Base-by-base conservation (phyloP, 2,888 invertebrate genomes). In the Tenthredo notha region DNA sequence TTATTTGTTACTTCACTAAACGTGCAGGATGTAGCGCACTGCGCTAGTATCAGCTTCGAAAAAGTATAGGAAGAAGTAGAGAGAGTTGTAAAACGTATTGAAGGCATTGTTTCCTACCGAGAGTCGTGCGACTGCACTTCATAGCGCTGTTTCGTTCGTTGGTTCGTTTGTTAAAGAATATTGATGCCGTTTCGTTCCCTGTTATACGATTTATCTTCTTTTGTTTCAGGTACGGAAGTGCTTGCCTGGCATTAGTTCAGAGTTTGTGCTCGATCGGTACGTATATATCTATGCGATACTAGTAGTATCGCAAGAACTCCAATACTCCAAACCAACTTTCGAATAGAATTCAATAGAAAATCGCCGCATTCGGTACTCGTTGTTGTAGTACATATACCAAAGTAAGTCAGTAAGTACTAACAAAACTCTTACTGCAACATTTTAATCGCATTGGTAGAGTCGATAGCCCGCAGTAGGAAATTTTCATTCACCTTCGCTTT, bases 191-290 rank as follows among this genome's bases (percentile, higher is more conserved):
- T 80, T 80, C 61, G 37, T 80, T 50, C 61, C 80, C 80, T 80
- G 37, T 61, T 61, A 21, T 61, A 80, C 33, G 80, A 80, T 80
- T 80, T 80, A 80, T 80, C 80, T 80, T 80, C 80, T 80, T 80
- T 80, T 80, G 80, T 80, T 80, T 80, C 80, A 80, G 80, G 80
- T 80, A 80, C 61, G 80, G 80, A 80, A 80, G 40, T 80, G 58
- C 80, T 80, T 80, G 58, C 40, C 15, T 61, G 58, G 80, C 80
- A 80, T 80, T 80, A 80, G 80, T 80, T 77, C 29, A 77, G 77
- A 80, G 80, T 40, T 58, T 61, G 40, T 40, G 80, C 40, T 61
- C 61, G 80, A 80, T 58, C 37, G 21, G 33, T 77, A 77, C 50
- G 37, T 80, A 29, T 12, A 54, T 77, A 29, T 77, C 15, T 47